Evolutionary conservation across 2,797 vertebrate genomes (phyloP).

Genomic region (Poecilia wingei): DNA sequence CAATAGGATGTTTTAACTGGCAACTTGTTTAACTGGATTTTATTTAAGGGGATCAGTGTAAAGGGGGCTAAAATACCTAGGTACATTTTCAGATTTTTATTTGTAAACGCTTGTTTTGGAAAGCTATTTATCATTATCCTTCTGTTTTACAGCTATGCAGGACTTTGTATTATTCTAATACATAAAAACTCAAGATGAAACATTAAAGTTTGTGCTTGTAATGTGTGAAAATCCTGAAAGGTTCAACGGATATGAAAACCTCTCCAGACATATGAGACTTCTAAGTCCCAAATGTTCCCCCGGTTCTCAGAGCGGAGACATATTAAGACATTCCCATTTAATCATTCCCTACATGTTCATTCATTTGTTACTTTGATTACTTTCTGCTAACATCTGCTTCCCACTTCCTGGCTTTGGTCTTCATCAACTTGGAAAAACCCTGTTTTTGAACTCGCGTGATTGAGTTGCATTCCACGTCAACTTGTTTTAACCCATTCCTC

Average conservation of each 20-base stretch:
- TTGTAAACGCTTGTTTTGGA: not conserved
- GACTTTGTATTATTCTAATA: not conserved
- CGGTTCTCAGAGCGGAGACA: not conserved
- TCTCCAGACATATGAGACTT: not conserved
- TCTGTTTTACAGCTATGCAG: not conserved
- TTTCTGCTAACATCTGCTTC: not conserved
- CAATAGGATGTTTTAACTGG: not conserved
- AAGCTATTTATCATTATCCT: not conserved
- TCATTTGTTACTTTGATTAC: not conserved
- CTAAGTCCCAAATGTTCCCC: not conserved
- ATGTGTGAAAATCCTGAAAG: not conserved
- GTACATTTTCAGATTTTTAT: not conserved
- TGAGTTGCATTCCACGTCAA: not conserved
- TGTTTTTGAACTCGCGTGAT: not conserved
- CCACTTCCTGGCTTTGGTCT: not conserved
- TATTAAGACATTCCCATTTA: not conserved
- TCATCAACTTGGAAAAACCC: not conserved
- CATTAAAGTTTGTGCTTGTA: not conserved
- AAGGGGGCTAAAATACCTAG: not conserved
- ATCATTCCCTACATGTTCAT: not conserved
- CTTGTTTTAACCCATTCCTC: conserved; percentile 3
- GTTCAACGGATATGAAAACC: not conserved
- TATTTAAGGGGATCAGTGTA: not conserved
- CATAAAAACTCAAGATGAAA: not conserved
- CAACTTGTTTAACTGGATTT: not conserved